Conservation (phyloP, 2,113 vertebrate genomes). For the Marmota flaviventris region DNA sequence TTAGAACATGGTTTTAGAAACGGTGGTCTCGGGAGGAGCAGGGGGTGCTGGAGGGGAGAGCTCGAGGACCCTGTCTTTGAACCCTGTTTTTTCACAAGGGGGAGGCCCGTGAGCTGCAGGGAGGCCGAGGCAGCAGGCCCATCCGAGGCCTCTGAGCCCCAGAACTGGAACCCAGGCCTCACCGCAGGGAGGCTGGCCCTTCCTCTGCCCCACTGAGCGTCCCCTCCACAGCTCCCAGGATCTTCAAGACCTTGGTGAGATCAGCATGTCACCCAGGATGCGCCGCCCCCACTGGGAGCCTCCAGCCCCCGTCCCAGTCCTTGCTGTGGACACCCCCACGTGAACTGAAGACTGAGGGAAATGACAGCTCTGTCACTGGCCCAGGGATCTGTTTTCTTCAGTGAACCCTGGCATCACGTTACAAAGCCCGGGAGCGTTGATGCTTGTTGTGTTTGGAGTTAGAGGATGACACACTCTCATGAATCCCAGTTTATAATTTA, state of each 20-base stretch:
- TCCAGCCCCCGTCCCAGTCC: background rate
- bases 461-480: background rate
- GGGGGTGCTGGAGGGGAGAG: background rate
- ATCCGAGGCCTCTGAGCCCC: too few species aligned
- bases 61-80: background rate
- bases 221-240: background rate
- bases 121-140: too few species aligned
- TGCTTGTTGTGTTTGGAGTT: background rate
- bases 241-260: background rate
- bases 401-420: background rate
- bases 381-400: background rate
- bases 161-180: background rate
- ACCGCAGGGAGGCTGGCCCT: background rate
- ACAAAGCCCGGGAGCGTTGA: background rate
- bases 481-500: background rate
- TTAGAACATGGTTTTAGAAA: background rate
- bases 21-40: background rate
- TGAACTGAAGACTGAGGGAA: too few species aligned
- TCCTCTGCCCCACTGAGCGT: background rate
- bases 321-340: too few species aligned
- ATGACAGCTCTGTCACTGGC: background rate
- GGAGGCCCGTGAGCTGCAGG: background rate
- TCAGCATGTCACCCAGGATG: background rate
- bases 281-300: background rate
- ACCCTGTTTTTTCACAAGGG: background rate